Conservation (phyloP, 2,888 invertebrate species). For the Bibio marci region DNA sequence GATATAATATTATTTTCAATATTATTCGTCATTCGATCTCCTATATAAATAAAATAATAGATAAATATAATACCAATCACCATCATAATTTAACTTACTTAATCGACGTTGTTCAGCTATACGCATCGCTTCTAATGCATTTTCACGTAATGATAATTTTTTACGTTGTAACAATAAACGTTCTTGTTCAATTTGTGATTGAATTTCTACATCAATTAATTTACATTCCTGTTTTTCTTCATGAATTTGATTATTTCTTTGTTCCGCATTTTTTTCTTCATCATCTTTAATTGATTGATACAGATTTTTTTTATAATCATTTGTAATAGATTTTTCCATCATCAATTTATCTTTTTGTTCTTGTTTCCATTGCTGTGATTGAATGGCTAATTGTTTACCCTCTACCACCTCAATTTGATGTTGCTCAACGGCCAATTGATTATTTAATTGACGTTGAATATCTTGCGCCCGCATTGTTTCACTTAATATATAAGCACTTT, state of each 20-base stretch:
- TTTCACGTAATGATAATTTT: slow-evolving; percentile 15
- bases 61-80: not conserved
- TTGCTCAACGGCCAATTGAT: slow-evolving; percentile 16
- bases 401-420: slow-evolving; percentile 21
- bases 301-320: slow-evolving; percentile 20
- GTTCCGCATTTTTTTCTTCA: slow-evolving; percentile 13
- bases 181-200: slow-evolving; percentile 25
- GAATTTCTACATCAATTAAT: slow-evolving; percentile 18
- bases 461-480: slow-evolving; percentile 22
- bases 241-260: slow-evolving; percentile 13
- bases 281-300: slow-evolving; percentile 19
- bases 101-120: slow-evolving; percentile 19
- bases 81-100: slow-evolving; percentile 12
- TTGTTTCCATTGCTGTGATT: slow-evolving; percentile 24
- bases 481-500: slow-evolving; percentile 23
- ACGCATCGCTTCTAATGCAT: slow-evolving; percentile 21
- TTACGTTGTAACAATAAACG: slow-evolving; percentile 15
- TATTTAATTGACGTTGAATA: slow-evolving; percentile 20
- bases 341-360: slow-evolving; percentile 15
- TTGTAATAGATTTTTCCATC: too few species aligned
- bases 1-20: slow-evolving; percentile 29
- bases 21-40: slow-evolving; percentile 22
- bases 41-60: slow-evolving; percentile 8
- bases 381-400: slow-evolving; percentile 19
- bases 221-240: slow-evolving; percentile 15